A percentile compares a stretch with the other conserved stretches of the same genome.
Conservation (phyloP, 2,888 invertebrate genomes). For the Altica lythri region DNA sequence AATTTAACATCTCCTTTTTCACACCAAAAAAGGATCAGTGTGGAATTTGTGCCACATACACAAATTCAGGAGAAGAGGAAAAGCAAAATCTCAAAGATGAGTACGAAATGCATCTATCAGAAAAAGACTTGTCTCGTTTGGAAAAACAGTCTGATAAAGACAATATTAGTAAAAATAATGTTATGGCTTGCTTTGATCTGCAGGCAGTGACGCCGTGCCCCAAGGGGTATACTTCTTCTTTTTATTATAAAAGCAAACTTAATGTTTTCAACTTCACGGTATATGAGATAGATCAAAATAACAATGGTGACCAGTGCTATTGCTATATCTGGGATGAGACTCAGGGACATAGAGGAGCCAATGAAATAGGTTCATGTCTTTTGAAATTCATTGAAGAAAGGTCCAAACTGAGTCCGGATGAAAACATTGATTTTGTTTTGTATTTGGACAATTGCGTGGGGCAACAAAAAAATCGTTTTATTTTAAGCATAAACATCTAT, state of each 20-base stretch:
- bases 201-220: background rate
- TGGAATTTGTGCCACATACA: background rate
- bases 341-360: no score
- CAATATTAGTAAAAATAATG: background rate
- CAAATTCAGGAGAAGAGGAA: background rate
- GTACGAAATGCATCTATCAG: no score
- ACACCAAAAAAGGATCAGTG: background rate
- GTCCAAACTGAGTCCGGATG: no score
- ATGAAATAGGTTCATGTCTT: no score
- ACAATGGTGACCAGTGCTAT: no score
- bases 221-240: background rate
- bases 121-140: no score
- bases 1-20: background rate
- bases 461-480: no score
- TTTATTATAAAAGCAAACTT: background rate
- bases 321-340: no score
- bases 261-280: background rate
- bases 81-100: background rate
- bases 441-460: no score
- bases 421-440: no score
- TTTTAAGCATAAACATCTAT: no score
- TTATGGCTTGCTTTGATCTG: background rate
- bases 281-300: background rate
- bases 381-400: no score
- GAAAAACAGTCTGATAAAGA: background rate